phyloP scores from a whole-genome alignment of 1,140 invertebrate species.

The Trachymyrmex cornetzi region DNA sequence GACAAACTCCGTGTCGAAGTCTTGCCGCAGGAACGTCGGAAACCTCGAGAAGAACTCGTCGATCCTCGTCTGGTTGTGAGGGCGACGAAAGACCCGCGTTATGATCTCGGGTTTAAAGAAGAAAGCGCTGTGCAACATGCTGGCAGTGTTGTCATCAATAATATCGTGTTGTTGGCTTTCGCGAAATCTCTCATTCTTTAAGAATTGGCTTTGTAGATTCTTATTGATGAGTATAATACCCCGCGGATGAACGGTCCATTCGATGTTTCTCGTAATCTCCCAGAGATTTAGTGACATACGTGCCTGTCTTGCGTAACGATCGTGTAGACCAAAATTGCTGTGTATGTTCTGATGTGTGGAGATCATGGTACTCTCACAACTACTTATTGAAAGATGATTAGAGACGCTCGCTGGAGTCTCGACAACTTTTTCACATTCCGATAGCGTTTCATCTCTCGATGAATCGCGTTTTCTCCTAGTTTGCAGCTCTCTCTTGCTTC shows the following conservation, averaged over 20 bases:
- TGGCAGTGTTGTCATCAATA: constrained; percentile 39
- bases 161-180: constrained; percentile 56
- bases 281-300: constrained; percentile 20
- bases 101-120: constrained; percentile 45
- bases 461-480: background rate
- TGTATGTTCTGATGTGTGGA: background rate
- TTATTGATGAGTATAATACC: constrained; percentile 55
- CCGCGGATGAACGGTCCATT: background rate
- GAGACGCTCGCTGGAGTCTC: constrained; percentile 3
- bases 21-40: background rate
- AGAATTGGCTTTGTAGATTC: background rate
- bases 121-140: constrained; percentile 56
- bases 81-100: constrained; percentile 11
- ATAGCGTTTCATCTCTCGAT: background rate
- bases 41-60: constrained; percentile 4
- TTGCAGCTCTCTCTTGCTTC: constrained; percentile 17
- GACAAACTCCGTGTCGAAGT: background rate
- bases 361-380: background rate
- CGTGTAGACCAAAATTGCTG: background rate
- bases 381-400: background rate
- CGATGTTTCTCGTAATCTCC: constrained; percentile 43
- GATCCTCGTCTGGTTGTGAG: background rate
- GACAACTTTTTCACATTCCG: background rate
- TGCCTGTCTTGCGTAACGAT: background rate
- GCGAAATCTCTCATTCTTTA: background rate